Conservation (phyloP, 2,888 invertebrate genomes). For the Lacanobia oleracea region DNA sequence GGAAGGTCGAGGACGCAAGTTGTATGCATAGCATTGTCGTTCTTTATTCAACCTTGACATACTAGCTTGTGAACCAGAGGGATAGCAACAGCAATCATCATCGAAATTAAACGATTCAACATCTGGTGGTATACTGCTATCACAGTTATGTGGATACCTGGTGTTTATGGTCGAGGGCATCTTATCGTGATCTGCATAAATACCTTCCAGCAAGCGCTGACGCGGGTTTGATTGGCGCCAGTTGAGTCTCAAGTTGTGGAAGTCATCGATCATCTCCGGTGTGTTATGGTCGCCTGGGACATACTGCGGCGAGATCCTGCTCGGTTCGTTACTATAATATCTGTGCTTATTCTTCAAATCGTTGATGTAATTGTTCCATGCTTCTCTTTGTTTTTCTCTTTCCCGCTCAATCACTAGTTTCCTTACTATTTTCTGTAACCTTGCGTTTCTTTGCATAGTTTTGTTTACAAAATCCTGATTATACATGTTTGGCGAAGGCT, state of each 20-base stretch:
- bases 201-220: conserved; percentile 70
- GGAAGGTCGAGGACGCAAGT: conserved; percentile 34
- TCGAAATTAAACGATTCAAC: conserved; percentile 39
- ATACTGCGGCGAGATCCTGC: conserved; percentile 53
- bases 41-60: conserved; percentile 68
- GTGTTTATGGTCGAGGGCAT: conserved; percentile 9
- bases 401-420: conserved; percentile 73
- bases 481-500: conserved; percentile 69
- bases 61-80: conserved; percentile 75
- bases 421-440: conserved; percentile 73
- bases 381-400: conserved; percentile 75
- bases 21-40: conserved; percentile 40
- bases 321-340: conserved; percentile 55
- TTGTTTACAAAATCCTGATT: conserved; percentile 74
- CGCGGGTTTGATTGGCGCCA: conserved; percentile 64
- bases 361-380: conserved; percentile 83
- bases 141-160: conserved; percentile 17
- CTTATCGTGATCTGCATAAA: conserved; percentile 60
- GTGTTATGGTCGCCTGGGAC: conserved; percentile 50
- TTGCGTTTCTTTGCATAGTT: conserved; percentile 76
- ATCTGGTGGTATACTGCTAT: conserved; percentile 18
- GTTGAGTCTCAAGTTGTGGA: conserved; percentile 61
- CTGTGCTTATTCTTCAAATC: conserved; percentile 77
- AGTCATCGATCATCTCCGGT: conserved; percentile 68
- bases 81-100: conserved; percentile 70